Conservation (phyloP, 2,888 invertebrate species). For the Epiblema foenella region DNA sequence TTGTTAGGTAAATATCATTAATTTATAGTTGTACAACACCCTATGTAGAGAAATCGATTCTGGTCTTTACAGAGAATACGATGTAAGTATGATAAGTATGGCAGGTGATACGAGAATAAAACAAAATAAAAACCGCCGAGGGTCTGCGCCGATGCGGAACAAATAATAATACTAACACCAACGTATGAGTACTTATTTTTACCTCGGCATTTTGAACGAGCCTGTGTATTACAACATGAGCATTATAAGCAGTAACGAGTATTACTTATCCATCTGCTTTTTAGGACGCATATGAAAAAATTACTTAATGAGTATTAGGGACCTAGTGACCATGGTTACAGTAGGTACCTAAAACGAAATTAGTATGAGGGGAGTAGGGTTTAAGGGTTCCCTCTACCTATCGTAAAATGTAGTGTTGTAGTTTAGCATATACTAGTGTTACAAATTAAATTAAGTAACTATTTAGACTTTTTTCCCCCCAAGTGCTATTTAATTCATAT, state of each 20-base stretch:
- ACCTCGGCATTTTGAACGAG: constrained; percentile 14
- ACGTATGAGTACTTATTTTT: constrained; percentile 13
- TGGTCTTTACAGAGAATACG: neutral
- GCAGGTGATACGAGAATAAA: constrained; percentile 35
- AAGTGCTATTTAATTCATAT: too few relatives aligned
- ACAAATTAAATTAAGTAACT: too few relatives aligned
- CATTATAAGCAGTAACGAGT: neutral
- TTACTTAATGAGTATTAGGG: too few relatives aligned
- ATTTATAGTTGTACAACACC: neutral
- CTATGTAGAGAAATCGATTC: neutral
- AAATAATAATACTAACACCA: constrained; percentile 47
- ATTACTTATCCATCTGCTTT: neutral
- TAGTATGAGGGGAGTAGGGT: neutral
- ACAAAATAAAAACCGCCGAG: constrained; percentile 51
- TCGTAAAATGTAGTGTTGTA: neutral
- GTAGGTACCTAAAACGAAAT: neutral
- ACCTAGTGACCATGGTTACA: neutral
- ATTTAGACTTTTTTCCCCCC: too few relatives aligned
- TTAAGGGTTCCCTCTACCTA: neutral
- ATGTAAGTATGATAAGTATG: neutral
- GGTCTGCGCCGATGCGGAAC: constrained; percentile 81
- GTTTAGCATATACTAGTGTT: too few relatives aligned
- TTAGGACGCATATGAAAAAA: neutral
- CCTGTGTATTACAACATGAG: neutral
- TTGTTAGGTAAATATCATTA: too few relatives aligned